A percentile compares a stretch with the other conserved stretches of the same genome.
Conservation (phyloP, 2,113 vertebrate genomes). For the Arothron firmamentum region DNA sequence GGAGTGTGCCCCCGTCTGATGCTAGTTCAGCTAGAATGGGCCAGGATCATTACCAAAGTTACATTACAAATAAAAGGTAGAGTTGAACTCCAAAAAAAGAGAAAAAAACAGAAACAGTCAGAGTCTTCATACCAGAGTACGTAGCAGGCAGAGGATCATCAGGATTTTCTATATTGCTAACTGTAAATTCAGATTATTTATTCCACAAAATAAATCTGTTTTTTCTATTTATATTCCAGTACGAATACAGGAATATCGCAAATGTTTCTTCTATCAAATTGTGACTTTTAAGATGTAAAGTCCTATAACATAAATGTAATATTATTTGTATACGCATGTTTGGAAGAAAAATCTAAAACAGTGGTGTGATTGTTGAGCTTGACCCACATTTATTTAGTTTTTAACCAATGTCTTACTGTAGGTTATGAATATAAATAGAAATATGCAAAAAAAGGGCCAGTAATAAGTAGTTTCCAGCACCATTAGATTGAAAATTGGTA, state of each 20-base stretch:
- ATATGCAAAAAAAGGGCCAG: no score
- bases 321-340: no score
- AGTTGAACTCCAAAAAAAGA: not conserved
- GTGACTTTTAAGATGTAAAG: no score
- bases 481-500: not conserved
- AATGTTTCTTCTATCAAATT: no score
- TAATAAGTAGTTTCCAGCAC: no score
- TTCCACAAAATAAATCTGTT: not conserved
- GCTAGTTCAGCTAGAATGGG: no score
- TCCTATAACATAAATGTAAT: no score
- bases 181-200: conserved; percentile 6
- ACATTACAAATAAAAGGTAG: conserved; percentile 37
- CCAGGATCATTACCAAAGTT: not conserved
- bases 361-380: no score
- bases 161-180: conserved; percentile 6
- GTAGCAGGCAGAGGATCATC: conserved; percentile 44
- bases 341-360: no score
- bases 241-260: not conserved
- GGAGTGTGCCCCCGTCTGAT: conserved; percentile 7
- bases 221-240: not conserved
- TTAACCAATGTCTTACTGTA: no score
- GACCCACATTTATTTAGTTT: no score
- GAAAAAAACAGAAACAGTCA: not conserved
- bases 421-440: no score
- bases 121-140: conserved; percentile 22